Base-by-base conservation (phyloP, 2,113 vertebrate species). In the Alaudala cheleensis region DNA sequence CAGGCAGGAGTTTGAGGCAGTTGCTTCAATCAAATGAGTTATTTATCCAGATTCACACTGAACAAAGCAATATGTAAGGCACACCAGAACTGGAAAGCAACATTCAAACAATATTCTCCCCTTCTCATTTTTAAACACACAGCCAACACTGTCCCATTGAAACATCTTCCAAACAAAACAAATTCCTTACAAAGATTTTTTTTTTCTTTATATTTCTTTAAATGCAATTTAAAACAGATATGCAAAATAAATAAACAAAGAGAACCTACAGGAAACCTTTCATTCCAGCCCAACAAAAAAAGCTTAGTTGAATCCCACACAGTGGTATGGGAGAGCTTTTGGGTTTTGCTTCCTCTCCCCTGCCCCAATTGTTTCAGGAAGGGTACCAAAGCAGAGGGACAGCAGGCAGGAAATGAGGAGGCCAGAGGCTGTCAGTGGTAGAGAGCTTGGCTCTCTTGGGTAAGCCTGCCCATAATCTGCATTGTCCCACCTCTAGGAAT, bases 151-250 rank as follows among this genome's bases (percentile, higher is more conserved):
- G n/a, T 45, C 77, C 76, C 40, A 67, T 2, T 85, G 66, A 92
- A 93, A 60, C 33, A 49, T 10, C 71, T 86, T 95, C 71, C 93
- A 92, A 88, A 60, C 31, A 79, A 93, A 90, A 92, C 19, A 85
- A 95, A 82, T 47, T 64, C 37, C 62, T 93, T 69, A 15, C 24
- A 53, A 82, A 72, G 44, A 15, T 54, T 18, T 67, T 62, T 47
- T 47, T 53, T 54, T 40, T 3, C 20, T 71, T 45, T 51, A 1
- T 37, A 17, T 86, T 71, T 71, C 34, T 79, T 78, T 28, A 85
- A 86, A 85, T 64, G n/a, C 26, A 76, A 76, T 69, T 88, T 82
- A 72, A 90, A 95, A 79, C 51, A 93, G 74, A n/a, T 47, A 92
- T 23, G 21, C 45, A 80, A 86, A 93, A 90, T 20, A 83, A 91